Evolutionary conservation across 2,113 vertebrate species (phyloP).

Genomic region (Neolamprologus cancellatus): DNA sequence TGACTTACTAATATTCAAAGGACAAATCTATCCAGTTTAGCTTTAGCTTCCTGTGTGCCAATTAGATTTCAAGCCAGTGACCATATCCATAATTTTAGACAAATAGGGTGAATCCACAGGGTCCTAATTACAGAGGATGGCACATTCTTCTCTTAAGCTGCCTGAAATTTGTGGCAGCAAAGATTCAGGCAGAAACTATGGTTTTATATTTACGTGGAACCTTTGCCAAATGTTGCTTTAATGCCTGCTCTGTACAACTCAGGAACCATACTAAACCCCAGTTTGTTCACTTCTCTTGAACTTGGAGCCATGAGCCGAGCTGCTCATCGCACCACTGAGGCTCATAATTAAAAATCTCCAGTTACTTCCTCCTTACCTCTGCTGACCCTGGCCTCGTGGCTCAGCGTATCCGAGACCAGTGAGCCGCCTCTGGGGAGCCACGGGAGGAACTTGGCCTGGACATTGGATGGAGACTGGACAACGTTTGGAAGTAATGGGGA

Average conservation of each 20-base stretch:
- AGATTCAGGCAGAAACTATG: slow-evolving; percentile 27
- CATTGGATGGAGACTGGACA: slow-evolving; percentile 25
- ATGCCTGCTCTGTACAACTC: slow-evolving; percentile 21
- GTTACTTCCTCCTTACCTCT: slow-evolving; percentile 52
- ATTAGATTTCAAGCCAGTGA: slow-evolving; percentile 1
- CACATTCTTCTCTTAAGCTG: slow-evolving; percentile 21
- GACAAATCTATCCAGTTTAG: not conserved
- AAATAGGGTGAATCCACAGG: slow-evolving; percentile 37
- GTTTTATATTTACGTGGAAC: slow-evolving; percentile 12
- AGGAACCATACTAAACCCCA: slow-evolving; percentile 21
- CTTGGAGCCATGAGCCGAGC: slow-evolving; percentile 16
- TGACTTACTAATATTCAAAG: not conserved
- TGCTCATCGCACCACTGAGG: slow-evolving; percentile 53
- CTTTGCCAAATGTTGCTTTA: slow-evolving; percentile 28
- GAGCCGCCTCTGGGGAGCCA: slow-evolving; percentile 41
- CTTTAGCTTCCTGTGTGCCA: slow-evolving; percentile 3
- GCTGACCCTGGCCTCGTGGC: slow-evolving; percentile 21
- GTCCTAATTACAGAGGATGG: slow-evolving; percentile 40
- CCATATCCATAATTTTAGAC: slow-evolving; percentile 18
- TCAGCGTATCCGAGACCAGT: slow-evolving; percentile 14
- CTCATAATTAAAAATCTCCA: slow-evolving; percentile 57
- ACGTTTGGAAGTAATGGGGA: slow-evolving; percentile 35
- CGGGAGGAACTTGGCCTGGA: slow-evolving; percentile 42
- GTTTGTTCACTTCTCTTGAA: slow-evolving; percentile 13
- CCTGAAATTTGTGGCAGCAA: slow-evolving; percentile 13